These are phyloP conservation scores for Tetraodon nigroviridis DNA, from an alignment of 2,113 vertebrate species.

Conservation along the genomic window DNA sequence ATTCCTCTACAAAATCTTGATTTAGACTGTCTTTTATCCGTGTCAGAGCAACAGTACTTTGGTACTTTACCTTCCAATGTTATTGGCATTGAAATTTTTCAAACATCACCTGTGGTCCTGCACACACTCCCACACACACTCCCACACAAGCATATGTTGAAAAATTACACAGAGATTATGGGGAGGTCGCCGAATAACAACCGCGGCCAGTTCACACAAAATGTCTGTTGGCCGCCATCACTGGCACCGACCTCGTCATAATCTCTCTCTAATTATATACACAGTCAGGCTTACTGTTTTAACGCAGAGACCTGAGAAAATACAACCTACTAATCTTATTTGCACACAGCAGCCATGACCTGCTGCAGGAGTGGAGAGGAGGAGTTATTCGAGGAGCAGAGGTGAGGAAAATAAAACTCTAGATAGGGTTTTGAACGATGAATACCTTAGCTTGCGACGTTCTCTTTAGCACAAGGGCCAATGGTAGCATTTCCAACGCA, in stretches of 20 bases:
- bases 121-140: slow-evolving; percentile 29
- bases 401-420: background rate
- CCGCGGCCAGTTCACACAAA: slow-evolving; percentile 42
- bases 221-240: slow-evolving; percentile 59
- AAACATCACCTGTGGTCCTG: slow-evolving; percentile 66
- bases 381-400: background rate
- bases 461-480: background rate
- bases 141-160: slow-evolving; percentile 7
- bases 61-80: slow-evolving; percentile 12
- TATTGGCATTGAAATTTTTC: slow-evolving; percentile 27
- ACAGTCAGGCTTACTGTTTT: slow-evolving; percentile 71
- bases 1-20: background rate
- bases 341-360: slow-evolving; percentile 63
- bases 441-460: no score
- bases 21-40: background rate
- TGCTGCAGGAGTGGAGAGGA: slow-evolving; percentile 32
- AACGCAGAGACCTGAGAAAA: slow-evolving; percentile 72
- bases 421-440: no score
- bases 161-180: slow-evolving; percentile 59
- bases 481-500: slow-evolving; percentile 36
- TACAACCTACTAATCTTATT: slow-evolving; percentile 73
- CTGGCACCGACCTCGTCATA: slow-evolving; percentile 61
- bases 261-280: slow-evolving; percentile 74
- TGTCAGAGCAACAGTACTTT: background rate
- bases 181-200: slow-evolving; percentile 40